Evolutionary conservation across 1,140 invertebrate species (phyloP).

Genomic region (Ridgeia piscesae): DNA sequence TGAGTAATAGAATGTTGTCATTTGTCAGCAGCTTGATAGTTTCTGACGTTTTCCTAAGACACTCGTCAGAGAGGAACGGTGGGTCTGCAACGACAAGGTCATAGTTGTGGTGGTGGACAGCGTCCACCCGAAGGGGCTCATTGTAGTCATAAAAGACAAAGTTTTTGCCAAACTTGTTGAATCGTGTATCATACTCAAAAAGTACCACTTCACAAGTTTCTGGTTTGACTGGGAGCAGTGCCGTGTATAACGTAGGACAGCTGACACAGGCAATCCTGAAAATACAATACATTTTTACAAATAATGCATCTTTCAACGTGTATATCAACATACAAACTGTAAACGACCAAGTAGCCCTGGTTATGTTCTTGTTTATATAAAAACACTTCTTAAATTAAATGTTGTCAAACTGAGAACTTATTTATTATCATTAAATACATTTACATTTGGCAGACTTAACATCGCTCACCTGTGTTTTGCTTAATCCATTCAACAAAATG

Average conservation of each 20-base stretch:
- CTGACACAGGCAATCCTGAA: slow-evolving; percentile 79
- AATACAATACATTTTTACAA: slow-evolving; percentile 12
- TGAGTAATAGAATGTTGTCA: slow-evolving; percentile 84
- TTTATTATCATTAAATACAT: too few species aligned
- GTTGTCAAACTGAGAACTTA: too few species aligned
- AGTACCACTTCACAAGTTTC: slow-evolving; percentile 38
- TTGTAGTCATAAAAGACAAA: slow-evolving; percentile 91
- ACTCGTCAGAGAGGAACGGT: slow-evolving; percentile 91
- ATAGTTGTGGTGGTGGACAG: slow-evolving; percentile 66
- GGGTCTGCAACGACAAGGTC: slow-evolving; percentile 90
- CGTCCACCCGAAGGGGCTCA: slow-evolving; percentile 71
- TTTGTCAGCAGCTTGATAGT: slow-evolving; percentile 79
- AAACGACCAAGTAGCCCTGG: background rate
- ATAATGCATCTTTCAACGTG: background rate
- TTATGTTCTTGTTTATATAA: too few species aligned
- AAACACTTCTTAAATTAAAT: too few species aligned
- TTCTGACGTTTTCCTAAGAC: slow-evolving; percentile 77
- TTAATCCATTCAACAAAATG: too few species aligned
- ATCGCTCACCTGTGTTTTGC: too few species aligned
- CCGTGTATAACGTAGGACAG: slow-evolving; percentile 81
- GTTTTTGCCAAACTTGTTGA: slow-evolving; percentile 75
- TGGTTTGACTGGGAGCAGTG: slow-evolving; percentile 55
- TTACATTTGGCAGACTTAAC: too few species aligned
- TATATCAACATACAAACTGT: background rate
- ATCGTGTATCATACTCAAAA: slow-evolving; percentile 75